Conservation (phyloP, 2,113 vertebrate genomes). For the Tonatia bakeri region DNA sequence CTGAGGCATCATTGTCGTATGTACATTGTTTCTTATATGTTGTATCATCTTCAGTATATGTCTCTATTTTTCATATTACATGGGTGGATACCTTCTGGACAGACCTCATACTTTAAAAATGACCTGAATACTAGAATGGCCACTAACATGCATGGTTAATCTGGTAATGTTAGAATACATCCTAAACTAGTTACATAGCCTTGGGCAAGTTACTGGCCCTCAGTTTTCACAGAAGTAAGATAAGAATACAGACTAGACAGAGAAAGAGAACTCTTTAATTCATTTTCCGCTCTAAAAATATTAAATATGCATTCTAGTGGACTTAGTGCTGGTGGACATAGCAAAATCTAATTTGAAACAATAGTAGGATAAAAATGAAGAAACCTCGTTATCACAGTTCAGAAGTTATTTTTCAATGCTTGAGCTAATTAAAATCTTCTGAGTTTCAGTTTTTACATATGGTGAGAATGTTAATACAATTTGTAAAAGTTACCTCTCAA, state of each 20-base stretch:
- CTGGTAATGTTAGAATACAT: not conserved
- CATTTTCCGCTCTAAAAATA: not conserved
- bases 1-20: no score
- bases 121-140: not conserved
- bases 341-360: not conserved
- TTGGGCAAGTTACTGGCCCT: not conserved
- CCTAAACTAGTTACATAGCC: not conserved
- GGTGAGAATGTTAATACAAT: not conserved
- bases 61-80: no score
- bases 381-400: not conserved
- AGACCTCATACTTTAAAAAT: not conserved
- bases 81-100: no score
- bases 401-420: not conserved
- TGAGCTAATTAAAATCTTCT: not conserved
- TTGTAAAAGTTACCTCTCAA: not conserved
- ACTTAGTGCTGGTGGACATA: not conserved
- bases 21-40: no score
- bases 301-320: not conserved
- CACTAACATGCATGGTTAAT: not conserved
- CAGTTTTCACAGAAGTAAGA: not conserved
- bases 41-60: no score
- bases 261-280: not conserved
- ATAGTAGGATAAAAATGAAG: not conserved
- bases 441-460: not conserved
- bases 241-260: not conserved